Percentiles rank a stretch among this genome's conserved stretches.
phyloP scores from a whole-genome alignment of 2,888 invertebrate genomes.

The Philhelius pedissequus region DNA sequence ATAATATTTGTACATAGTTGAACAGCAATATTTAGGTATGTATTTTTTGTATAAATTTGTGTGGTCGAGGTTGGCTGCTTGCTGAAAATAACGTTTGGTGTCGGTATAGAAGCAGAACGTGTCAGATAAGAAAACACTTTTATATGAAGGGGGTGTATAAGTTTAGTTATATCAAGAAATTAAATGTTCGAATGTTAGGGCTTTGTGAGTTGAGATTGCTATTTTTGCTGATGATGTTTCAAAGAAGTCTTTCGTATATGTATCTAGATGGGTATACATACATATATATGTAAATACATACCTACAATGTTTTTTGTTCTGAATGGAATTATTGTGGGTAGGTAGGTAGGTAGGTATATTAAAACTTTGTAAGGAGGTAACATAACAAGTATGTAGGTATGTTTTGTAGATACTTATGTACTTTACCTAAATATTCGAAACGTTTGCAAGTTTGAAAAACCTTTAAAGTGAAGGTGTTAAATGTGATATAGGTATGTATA shows the following conservation, averaged over 20 bases:
- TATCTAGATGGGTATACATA: no score
- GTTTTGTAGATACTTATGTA: neutral
- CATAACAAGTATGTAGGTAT: neutral
- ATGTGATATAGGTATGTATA: neutral
- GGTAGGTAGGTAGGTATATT: no score
- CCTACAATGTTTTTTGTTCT: neutral
- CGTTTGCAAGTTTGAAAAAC: neutral
- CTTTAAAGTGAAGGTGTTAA: neutral
- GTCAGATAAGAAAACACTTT: conserved; percentile 16
- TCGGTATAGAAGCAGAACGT: conserved; percentile 8
- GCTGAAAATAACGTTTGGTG: neutral
- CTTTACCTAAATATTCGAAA: neutral
- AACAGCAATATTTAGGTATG: neutral
- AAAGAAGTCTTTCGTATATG: no score
- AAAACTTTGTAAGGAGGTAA: no score
- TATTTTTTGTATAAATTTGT: neutral
- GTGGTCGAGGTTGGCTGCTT: neutral
- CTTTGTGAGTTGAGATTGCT: neutral
- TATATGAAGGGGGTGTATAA: conserved; percentile 18
- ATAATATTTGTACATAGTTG: neutral
- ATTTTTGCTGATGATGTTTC: conserved; percentile 1
- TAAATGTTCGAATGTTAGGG: neutral
- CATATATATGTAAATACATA: no score
- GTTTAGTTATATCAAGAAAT: no score
- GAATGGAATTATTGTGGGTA: no score